These are phyloP conservation scores for Octopus bimaculoides DNA, from an alignment of 1,140 invertebrate species.

Conservation along the genomic window DNA sequence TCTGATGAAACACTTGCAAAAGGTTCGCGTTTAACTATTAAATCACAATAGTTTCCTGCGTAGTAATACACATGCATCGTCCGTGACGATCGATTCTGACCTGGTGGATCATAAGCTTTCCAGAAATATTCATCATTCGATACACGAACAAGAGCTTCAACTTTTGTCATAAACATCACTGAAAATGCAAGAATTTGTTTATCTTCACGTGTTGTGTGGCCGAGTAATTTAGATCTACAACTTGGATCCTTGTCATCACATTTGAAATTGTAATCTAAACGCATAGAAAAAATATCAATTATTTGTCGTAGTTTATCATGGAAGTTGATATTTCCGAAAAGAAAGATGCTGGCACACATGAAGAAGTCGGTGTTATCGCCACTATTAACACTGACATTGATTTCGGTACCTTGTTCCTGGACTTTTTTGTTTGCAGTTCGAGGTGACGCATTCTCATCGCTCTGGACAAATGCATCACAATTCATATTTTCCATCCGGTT, in stretches of 20 bases:
- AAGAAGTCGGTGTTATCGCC: neutral
- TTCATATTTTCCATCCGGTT: neutral
- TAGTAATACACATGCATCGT: neutral
- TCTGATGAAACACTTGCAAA: neutral
- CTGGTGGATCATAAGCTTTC: neutral
- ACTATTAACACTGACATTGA: neutral
- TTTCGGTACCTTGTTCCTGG: neutral
- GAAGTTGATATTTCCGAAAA: neutral
- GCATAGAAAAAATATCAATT: neutral
- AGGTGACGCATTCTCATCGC: neutral
- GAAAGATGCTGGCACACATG: slow-evolving; percentile 3
- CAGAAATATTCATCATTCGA: neutral
- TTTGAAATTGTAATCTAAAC: neutral
- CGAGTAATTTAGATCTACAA: no score
- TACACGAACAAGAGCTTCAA: neutral
- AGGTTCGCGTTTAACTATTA: neutral
- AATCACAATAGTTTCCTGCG: neutral
- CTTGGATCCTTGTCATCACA: neutral
- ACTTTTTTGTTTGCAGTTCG: neutral
- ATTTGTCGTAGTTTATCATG: neutral
- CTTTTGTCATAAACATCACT: neutral
- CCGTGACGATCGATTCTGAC: neutral
- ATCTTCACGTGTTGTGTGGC: neutral
- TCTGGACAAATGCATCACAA: neutral
- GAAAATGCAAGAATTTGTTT: neutral